These are phyloP conservation scores for Decapterus maruadsi DNA, from an alignment of 2,797 vertebrate species.

Conservation along the genomic window DNA sequence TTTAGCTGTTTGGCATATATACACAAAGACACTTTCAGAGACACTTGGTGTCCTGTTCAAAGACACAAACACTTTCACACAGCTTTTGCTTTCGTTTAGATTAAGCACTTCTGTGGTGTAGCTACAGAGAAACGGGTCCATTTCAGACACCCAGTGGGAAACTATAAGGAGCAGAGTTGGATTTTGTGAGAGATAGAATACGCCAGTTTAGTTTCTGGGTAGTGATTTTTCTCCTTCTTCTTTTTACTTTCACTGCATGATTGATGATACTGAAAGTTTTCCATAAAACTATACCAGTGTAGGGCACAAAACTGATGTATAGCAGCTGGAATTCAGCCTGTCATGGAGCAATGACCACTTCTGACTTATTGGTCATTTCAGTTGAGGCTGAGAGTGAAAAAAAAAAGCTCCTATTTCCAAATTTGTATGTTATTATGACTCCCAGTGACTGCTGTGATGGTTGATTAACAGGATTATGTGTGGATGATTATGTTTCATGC, in stretches of 20 bases:
- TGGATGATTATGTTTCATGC: conserved; percentile 57
- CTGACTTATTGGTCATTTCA: conserved; percentile 37
- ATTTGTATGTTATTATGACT: conserved; percentile 32
- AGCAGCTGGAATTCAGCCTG: conserved; percentile 33
- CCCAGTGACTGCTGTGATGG: conserved; percentile 33
- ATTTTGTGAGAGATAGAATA: neutral
- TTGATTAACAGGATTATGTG: conserved; percentile 54
- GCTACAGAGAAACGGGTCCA: conserved; percentile 22
- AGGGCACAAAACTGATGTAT: conserved; percentile 39
- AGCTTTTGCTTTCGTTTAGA: conserved; percentile 21
- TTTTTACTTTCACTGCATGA: too few relatives aligned
- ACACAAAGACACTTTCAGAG: conserved; percentile 6
- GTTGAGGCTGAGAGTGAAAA: neutral
- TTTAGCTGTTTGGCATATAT: conserved; percentile 24
- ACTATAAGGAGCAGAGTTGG: conserved; percentile 12
- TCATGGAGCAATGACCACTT: conserved; percentile 33
- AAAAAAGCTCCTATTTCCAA: conserved; percentile 1
- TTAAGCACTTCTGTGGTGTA: conserved; percentile 12
- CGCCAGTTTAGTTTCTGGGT: conserved; percentile 27
- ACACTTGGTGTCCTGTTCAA: neutral
- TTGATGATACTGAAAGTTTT: conserved; percentile 53
- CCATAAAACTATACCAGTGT: conserved; percentile 24
- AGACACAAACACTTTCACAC: neutral
- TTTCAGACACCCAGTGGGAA: conserved; percentile 30
- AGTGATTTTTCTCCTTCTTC: conserved; percentile 38